phyloP scores from a whole-genome alignment of 2,113 vertebrate genomes.

The Hylia prasina region DNA sequence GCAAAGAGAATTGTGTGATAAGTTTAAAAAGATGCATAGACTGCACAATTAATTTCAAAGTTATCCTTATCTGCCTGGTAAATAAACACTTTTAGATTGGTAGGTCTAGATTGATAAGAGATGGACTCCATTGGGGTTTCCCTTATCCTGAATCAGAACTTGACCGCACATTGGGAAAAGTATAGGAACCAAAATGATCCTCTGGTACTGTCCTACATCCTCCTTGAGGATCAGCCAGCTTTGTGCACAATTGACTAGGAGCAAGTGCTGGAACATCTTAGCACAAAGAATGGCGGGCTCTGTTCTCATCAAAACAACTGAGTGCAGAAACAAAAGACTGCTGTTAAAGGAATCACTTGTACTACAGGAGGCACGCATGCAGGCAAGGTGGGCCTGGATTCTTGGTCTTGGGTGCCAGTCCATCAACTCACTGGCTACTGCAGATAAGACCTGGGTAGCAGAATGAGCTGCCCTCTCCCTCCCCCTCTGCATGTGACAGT shows the following conservation, averaged over 20 bases:
- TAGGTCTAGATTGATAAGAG: not conserved
- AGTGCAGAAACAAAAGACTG: not conserved
- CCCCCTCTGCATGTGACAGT: not conserved
- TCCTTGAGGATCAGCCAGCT: not conserved
- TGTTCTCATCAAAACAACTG: not conserved
- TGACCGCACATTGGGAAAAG: not conserved
- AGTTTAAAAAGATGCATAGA: not conserved
- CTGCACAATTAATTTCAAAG: not conserved
- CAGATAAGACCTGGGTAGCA: not conserved
- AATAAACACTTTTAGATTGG: not conserved
- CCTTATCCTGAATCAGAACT: not conserved
- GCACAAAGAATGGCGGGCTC: not conserved
- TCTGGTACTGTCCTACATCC: not conserved
- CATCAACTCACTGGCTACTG: not conserved
- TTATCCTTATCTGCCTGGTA: not conserved
- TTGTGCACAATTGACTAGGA: not conserved
- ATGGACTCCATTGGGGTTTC: not conserved
- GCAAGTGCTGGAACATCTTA: not conserved
- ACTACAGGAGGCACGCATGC: fast-evolving
- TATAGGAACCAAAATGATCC: not conserved
- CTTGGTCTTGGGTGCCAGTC: not conserved
- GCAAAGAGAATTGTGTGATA: not conserved
- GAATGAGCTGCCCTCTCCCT: not conserved
- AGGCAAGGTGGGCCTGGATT: not conserved
- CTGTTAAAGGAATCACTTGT: not conserved